Evolutionary conservation across 2,113 vertebrate species (phyloP).

Genomic region (Scophthalmus maximus): DNA sequence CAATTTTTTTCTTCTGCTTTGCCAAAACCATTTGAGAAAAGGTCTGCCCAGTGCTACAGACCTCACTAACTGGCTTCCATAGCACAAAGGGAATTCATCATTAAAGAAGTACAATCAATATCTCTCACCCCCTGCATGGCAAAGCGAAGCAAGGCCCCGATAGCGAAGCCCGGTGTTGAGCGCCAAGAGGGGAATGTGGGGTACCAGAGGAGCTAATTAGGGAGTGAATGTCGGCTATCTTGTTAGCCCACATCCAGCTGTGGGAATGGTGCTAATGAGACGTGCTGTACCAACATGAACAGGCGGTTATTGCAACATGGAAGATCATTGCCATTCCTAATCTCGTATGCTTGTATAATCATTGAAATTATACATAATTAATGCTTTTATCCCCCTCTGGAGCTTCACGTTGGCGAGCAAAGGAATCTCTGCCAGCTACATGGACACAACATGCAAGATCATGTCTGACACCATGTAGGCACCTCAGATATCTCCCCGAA

Average conservation of each 20-base stretch:
- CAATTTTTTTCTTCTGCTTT: slow-evolving; percentile 30
- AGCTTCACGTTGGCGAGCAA: slow-evolving; percentile 39
- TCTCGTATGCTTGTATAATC: slow-evolving; percentile 74
- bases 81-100: slow-evolving; percentile 82
- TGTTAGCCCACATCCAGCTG: slow-evolving; percentile 74
- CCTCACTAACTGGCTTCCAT: slow-evolving; percentile 63
- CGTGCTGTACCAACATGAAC: slow-evolving; percentile 61
- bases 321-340: slow-evolving; percentile 68
- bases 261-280: slow-evolving; percentile 78
- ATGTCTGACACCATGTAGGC: slow-evolving; percentile 60
- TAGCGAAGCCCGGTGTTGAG: slow-evolving; percentile 46
- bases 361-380: slow-evolving; percentile 75
- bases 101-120: slow-evolving; percentile 79
- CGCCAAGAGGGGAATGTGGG: slow-evolving; percentile 52
- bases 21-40: slow-evolving; percentile 56
- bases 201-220: slow-evolving; percentile 80
- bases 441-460: slow-evolving; percentile 54
- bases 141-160: slow-evolving; percentile 50
- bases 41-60: slow-evolving; percentile 44
- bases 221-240: slow-evolving; percentile 66
- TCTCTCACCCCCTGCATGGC: slow-evolving; percentile 59
- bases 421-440: slow-evolving; percentile 54
- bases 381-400: slow-evolving; percentile 65
- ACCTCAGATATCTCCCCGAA: slow-evolving; percentile 41
- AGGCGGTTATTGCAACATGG: slow-evolving; percentile 67